Percentiles rank a stretch among this genome's conserved stretches.
phyloP scores from a whole-genome alignment of 2,888 invertebrate genomes.

The Anodontia alba region DNA sequence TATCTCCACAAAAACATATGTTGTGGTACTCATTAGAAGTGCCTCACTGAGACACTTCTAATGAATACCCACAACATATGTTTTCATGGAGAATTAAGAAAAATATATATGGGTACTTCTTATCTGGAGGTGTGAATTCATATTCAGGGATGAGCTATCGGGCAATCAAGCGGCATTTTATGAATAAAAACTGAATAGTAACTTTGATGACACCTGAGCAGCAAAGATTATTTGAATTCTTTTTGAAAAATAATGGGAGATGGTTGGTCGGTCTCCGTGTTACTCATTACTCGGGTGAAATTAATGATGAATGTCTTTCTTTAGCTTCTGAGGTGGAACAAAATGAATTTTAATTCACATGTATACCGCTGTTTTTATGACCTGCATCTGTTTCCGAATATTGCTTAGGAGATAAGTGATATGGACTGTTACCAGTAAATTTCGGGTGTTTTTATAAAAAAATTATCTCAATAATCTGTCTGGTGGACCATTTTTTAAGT shows the following conservation, averaged over 20 bases:
- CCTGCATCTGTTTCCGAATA: not conserved
- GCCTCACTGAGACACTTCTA: too few relatives aligned
- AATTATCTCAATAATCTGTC: too few relatives aligned
- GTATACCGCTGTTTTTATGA: not conserved
- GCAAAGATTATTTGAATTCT: constrained; percentile 16
- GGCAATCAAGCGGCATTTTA: constrained; percentile 7
- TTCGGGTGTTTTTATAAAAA: too few relatives aligned
- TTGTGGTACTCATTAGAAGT: too few relatives aligned
- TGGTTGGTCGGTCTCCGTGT: constrained; percentile 43
- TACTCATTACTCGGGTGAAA: constrained; percentile 44
- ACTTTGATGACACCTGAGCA: constrained; percentile 14
- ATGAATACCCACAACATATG: too few relatives aligned
- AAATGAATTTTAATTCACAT: constrained; percentile 12
- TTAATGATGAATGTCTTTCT: constrained; percentile 5
- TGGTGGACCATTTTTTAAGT: too few relatives aligned
- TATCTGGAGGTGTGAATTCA: too few relatives aligned
- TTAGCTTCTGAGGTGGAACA: constrained; percentile 4
- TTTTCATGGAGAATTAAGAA: too few relatives aligned
- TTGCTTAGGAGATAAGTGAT: too few relatives aligned
- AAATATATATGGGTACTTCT: too few relatives aligned
- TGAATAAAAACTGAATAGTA: constrained; percentile 7
- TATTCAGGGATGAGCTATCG: not conserved
- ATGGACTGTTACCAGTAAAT: too few relatives aligned
- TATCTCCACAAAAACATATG: too few relatives aligned
- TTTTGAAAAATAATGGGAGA: constrained; percentile 49